Percentiles rank a stretch among this genome's conserved stretches.
Evolutionary conservation across 2,113 vertebrate genomes (phyloP).

Genomic region (Austrofundulus limnaeus): DNA sequence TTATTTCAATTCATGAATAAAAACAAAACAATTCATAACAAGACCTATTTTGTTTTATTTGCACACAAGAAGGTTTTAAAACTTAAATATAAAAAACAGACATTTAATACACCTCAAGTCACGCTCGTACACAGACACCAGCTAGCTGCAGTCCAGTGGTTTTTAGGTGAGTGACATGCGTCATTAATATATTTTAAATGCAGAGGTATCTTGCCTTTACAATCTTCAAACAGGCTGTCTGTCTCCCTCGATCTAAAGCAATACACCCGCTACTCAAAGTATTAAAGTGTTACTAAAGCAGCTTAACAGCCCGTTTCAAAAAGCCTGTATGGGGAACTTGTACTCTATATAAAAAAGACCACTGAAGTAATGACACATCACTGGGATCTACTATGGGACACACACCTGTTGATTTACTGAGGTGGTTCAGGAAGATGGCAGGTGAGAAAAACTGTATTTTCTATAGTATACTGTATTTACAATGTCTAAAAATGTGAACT

Average conservation of each 20-base stretch:
- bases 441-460: slow-evolving; percentile 53
- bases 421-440: slow-evolving; percentile 27
- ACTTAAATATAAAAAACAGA: not conserved
- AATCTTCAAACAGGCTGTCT: slow-evolving; percentile 56
- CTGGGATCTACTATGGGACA: slow-evolving; percentile 29
- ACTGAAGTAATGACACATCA: slow-evolving; percentile 38
- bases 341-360: slow-evolving; percentile 36
- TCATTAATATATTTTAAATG: slow-evolving; percentile 77
- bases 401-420: slow-evolving; percentile 23
- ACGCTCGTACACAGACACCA: slow-evolving; percentile 20
- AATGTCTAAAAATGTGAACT: slow-evolving; percentile 13
- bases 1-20: too few species aligned
- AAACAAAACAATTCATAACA: too few species aligned
- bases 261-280: slow-evolving; percentile 46
- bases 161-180: slow-evolving; percentile 72
- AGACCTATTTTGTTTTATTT: too few species aligned
- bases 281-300: slow-evolving; percentile 63
- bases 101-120: slow-evolving; percentile 11
- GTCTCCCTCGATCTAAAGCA: slow-evolving; percentile 41
- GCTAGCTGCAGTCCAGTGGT: slow-evolving; percentile 64
- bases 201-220: slow-evolving; percentile 58
- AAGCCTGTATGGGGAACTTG: slow-evolving; percentile 54
- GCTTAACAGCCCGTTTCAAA: slow-evolving; percentile 63
- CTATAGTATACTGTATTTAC: slow-evolving; percentile 17
- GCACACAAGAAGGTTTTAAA: not conserved